These are phyloP conservation scores for Cactoblastis cactorum DNA, from an alignment of 2,888 invertebrate species.

Conservation along the genomic window DNA sequence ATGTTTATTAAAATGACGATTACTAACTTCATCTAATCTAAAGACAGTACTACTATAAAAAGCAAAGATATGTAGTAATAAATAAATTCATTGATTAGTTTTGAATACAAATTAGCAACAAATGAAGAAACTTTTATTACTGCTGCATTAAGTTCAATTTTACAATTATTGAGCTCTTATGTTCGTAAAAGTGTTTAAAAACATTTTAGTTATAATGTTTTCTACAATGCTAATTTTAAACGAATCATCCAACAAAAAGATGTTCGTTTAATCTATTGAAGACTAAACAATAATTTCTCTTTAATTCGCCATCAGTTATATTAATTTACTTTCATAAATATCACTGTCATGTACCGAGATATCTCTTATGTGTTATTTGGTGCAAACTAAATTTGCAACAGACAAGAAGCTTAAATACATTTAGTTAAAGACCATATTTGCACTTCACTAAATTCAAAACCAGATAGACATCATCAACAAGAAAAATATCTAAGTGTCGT, in stretches of 20 bases:
- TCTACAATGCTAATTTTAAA: conserved; percentile 12
- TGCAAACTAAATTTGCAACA: conserved; percentile 12
- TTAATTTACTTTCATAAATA: conserved; percentile 33
- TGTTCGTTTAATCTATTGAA: conserved; percentile 28
- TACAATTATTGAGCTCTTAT: too few relatives aligned
- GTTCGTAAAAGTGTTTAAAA: not conserved
- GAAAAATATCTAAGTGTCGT: not conserved
- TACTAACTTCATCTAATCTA: too few relatives aligned
- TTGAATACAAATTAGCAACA: too few relatives aligned
- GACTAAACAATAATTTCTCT: conserved; percentile 27
- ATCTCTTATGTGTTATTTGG: conserved; percentile 20
- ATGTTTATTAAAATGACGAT: too few relatives aligned
- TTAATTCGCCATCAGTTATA: conserved; percentile 33
- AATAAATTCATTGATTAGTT: too few relatives aligned
- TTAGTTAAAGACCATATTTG: conserved; percentile 13
- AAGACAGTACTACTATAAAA: too few relatives aligned
- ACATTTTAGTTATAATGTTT: conserved; percentile 17
- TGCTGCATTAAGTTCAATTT: too few relatives aligned
- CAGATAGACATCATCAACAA: not conserved
- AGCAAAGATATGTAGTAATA: too few relatives aligned
- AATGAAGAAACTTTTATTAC: too few relatives aligned
- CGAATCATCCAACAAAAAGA: conserved; percentile 20
- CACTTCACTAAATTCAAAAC: not conserved
- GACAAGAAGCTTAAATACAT: conserved; percentile 12
- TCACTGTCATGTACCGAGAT: conserved; percentile 25